Evolutionary conservation across 1,140 invertebrate species (phyloP).

Genomic region (Heliothis subflexa): DNA sequence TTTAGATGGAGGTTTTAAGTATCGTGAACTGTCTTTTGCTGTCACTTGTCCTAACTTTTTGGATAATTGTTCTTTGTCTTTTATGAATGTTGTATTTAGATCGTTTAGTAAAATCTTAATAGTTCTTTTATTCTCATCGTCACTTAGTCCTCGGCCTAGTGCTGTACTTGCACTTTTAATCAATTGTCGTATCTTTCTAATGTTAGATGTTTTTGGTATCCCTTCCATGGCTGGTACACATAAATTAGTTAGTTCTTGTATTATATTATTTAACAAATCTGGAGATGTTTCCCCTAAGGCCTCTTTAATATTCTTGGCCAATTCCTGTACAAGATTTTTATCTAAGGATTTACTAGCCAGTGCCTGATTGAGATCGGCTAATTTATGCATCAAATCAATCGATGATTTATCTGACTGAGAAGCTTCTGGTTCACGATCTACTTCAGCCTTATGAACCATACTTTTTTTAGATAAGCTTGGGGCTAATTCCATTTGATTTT

Average conservation of each 20-base stretch:
- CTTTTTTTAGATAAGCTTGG: no score
- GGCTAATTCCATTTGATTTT: no score
- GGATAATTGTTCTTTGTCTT: background rate
- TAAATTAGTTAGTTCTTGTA: background rate
- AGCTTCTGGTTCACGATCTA: background rate
- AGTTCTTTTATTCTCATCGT: background rate
- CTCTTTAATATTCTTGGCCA: background rate
- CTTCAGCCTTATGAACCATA: no score
- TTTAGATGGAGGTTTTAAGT: no score
- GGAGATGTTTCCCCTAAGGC: background rate
- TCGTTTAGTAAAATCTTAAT: background rate
- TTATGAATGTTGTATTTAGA: background rate
- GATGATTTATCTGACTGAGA: background rate
- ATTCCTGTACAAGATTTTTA: background rate
- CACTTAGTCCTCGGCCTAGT: background rate
- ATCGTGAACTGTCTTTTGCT: no score
- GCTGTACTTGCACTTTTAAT: background rate
- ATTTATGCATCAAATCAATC: background rate
- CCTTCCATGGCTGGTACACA: background rate
- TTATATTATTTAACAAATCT: background rate
- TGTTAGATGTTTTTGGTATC: background rate
- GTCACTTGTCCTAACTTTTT: background rate
- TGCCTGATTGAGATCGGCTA: background rate
- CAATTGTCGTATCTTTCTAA: background rate
- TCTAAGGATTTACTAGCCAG: background rate